These are phyloP conservation scores for Eciton burchellii DNA, from an alignment of 1,140 invertebrate genomes.

Conservation along the genomic window DNA sequence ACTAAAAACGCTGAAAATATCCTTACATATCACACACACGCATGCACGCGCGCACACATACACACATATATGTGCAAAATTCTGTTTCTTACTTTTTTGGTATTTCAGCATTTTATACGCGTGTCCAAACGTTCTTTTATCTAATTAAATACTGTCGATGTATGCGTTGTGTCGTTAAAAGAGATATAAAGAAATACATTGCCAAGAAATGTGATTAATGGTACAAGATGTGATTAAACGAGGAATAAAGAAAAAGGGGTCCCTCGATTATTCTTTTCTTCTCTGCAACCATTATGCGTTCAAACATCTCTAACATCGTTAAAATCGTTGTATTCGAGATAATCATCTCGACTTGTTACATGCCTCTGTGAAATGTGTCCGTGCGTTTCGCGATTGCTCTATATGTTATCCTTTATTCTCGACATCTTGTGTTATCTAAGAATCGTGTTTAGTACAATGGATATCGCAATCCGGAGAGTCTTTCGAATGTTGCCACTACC, in stretches of 20 bases:
- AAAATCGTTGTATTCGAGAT: too few relatives aligned
- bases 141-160: constrained; percentile 23
- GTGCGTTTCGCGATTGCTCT: neutral
- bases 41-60: too few relatives aligned
- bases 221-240: too few relatives aligned
- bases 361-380: too few relatives aligned
- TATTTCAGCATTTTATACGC: constrained; percentile 16
- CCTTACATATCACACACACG: too few relatives aligned
- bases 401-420: neutral
- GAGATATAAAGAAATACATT: neutral
- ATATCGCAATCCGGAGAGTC: constrained; percentile 30
- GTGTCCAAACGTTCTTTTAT: constrained; percentile 14
- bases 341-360: too few relatives aligned
- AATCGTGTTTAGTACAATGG: constrained; percentile 38
- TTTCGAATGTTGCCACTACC: constrained; percentile 6
- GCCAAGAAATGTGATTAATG: neutral
- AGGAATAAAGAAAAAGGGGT: too few relatives aligned
- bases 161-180: constrained; percentile 20
- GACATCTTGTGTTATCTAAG: constrained; percentile 23
- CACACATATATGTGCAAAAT: neutral
- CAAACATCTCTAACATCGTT: too few relatives aligned
- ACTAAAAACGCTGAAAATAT: constrained; percentile 23
- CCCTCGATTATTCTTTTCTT: too few relatives aligned
- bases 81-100: constrained; percentile 21
- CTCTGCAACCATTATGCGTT: too few relatives aligned